Evolutionary conservation across 2,113 vertebrate species (phyloP).

Genomic region (Thunnus maccoyii): DNA sequence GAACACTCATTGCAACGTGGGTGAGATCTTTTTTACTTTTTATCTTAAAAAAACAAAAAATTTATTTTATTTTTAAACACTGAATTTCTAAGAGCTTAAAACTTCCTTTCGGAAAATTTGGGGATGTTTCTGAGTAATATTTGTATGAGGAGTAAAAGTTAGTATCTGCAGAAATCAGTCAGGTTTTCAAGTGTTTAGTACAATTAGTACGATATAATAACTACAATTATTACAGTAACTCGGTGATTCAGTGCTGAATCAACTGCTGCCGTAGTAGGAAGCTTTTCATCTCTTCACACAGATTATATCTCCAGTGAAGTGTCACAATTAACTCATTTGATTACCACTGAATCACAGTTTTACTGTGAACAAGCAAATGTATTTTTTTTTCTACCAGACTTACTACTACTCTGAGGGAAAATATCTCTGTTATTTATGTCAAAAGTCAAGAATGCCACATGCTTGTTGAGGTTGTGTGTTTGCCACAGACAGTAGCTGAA

Average conservation of each 20-base stretch:
- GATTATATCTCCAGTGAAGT: slow-evolving; percentile 1
- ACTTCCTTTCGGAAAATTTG: slow-evolving; percentile 3
- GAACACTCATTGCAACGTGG: background rate
- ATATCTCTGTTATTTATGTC: slow-evolving; percentile 18
- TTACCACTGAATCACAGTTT: slow-evolving; percentile 12
- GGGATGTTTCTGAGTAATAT: slow-evolving; percentile 42
- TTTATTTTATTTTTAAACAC: too few relatives aligned
- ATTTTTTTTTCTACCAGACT: background rate
- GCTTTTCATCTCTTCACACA: background rate
- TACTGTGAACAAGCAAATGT: slow-evolving; percentile 5
- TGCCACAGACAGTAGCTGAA: slow-evolving; percentile 33
- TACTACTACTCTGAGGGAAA: slow-evolving; percentile 10
- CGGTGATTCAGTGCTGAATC: slow-evolving; percentile 29
- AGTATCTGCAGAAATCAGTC: background rate
- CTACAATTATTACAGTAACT: slow-evolving; percentile 7
- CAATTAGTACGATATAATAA: slow-evolving; percentile 1
- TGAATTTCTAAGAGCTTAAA: background rate
- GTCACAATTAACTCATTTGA: slow-evolving; percentile 6
- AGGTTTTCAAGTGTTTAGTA: background rate
- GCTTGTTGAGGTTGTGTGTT: slow-evolving; percentile 31
- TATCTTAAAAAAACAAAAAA: background rate
- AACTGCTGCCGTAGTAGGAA: background rate
- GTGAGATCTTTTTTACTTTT: background rate
- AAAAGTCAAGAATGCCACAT: slow-evolving; percentile 39
- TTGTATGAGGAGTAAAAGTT: slow-evolving; percentile 20